Base-by-base conservation (phyloP, 2,888 invertebrate genomes). In the Tineola bisselliella region DNA sequence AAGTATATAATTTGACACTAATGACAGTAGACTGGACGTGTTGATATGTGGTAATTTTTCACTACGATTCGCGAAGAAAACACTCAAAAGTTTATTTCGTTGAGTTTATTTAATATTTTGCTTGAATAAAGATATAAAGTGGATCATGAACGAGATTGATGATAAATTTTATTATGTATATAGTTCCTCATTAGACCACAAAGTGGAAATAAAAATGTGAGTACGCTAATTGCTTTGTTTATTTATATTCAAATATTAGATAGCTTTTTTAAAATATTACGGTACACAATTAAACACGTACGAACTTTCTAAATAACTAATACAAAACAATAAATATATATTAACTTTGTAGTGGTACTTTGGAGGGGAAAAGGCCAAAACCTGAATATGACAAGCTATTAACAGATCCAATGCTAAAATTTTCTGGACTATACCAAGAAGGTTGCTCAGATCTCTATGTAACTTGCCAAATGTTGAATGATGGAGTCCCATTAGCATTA, bases 161-260 rank as follows among this genome's bases (percentile, higher is more conserved):
- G 93, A 94, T 78, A 93, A 92, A 75, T 94, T 95, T 81, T 90
- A 92, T 72, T 95, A 94, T 75, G 92, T 97, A 25, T 96, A 97
- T 75, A 97, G 97, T 84, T 97, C 95, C 30, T 94, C 95, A n/a
- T 80, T 98, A 66, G 92, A 95, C 67, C 90, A 93, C 66, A 92
- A 93, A 79, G 89, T 98, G 44, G 93, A 95, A 86, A 93, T 98
- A 66, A 97, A 98, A 90, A 93, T 98, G 95, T 96, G 88, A 90
- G 92, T 88, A 66, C 25, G 25, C 1, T 10, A 54, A 2, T 17
- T 48, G 17, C 48, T 48, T 48, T 48, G 48, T 48, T 48, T 48
- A 48, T 5, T 56, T 61, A n/a, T n/a, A n/a, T n/a, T n/a, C n/a
- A n/a, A n/a, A n/a, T n/a, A n/a, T n/a, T n/a, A n/a, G n/a, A n/a